Conservation (phyloP, 2,888 invertebrate genomes). For the Phengaris arion region DNA sequence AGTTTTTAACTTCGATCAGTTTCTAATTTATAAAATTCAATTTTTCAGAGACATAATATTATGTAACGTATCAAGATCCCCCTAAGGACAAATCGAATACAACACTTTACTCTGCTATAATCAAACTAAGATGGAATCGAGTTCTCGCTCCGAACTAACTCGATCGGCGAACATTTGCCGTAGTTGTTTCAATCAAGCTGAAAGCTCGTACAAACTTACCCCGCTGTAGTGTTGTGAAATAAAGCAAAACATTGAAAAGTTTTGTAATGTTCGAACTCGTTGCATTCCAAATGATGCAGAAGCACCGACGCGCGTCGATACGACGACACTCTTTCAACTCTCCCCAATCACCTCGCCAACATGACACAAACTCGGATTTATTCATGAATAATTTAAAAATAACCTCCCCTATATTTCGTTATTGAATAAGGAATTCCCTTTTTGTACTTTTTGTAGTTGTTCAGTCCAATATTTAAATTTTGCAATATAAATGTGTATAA, state of each 20-base stretch:
- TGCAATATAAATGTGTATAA: conserved; percentile 21
- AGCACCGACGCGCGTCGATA: conserved; percentile 44
- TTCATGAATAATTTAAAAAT: conserved; percentile 69
- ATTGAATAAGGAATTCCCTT: conserved; percentile 41
- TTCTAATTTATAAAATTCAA: background rate
- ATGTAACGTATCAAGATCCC: background rate
- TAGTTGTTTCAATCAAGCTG: conserved; percentile 21
- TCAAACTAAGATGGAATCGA: conserved; percentile 15
- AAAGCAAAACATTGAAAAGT: conserved; percentile 32
- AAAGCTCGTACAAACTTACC: conserved; percentile 19
- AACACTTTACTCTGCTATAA: background rate
- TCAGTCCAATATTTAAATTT: conserved; percentile 20
- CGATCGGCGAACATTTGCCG: conserved; percentile 20
- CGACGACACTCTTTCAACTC: conserved; percentile 50
- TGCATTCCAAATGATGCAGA: conserved; percentile 39
- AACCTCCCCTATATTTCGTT: conserved; percentile 55
- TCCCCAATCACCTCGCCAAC: conserved; percentile 51
- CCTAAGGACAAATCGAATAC: background rate
- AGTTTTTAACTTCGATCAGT: no score
- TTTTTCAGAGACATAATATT: background rate
- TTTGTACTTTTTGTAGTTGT: conserved; percentile 24
- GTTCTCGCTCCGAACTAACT: conserved; percentile 17
- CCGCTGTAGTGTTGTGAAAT: conserved; percentile 13
- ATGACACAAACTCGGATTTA: conserved; percentile 62
- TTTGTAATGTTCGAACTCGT: conserved; percentile 32